Conservation (phyloP, 2,888 invertebrate genomes). For the Melinaea marsaeus region DNA sequence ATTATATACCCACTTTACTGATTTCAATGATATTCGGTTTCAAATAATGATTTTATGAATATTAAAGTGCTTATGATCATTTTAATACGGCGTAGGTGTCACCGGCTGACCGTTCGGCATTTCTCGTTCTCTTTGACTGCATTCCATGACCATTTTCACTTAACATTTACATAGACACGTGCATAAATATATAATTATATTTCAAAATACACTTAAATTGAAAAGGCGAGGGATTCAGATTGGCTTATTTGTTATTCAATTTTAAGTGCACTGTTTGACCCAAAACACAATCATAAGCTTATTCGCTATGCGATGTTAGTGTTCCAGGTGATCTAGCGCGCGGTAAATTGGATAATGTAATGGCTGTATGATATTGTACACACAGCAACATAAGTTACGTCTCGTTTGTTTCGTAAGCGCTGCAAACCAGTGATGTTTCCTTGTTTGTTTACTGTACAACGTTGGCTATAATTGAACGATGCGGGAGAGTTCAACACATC, state of each 20-base stretch:
- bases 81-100: constrained; percentile 43
- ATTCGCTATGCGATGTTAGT: background rate
- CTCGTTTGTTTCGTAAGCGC: constrained; percentile 45
- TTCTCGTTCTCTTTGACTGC: constrained; percentile 47
- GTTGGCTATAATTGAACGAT: constrained; percentile 76
- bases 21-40: background rate
- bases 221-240: too few relatives aligned
- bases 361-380: constrained; percentile 43
- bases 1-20: background rate
- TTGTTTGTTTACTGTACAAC: constrained; percentile 62
- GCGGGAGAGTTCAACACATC: constrained; percentile 78
- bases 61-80: constrained; percentile 7
- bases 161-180: constrained; percentile 11
- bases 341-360: too few relatives aligned
- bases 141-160: constrained; percentile 40
- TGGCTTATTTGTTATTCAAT: too few relatives aligned
- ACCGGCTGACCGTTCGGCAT: constrained; percentile 34
- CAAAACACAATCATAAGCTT: background rate
- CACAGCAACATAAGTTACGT: constrained; percentile 49
- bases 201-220: too few relatives aligned
- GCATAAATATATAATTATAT: too few relatives aligned
- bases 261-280: too few relatives aligned
- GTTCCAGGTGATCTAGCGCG: background rate
- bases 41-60: constrained; percentile 5
- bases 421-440: constrained; percentile 52